Base-by-base conservation (phyloP, 2,888 invertebrate genomes). In the Drosophila sordidula region DNA sequence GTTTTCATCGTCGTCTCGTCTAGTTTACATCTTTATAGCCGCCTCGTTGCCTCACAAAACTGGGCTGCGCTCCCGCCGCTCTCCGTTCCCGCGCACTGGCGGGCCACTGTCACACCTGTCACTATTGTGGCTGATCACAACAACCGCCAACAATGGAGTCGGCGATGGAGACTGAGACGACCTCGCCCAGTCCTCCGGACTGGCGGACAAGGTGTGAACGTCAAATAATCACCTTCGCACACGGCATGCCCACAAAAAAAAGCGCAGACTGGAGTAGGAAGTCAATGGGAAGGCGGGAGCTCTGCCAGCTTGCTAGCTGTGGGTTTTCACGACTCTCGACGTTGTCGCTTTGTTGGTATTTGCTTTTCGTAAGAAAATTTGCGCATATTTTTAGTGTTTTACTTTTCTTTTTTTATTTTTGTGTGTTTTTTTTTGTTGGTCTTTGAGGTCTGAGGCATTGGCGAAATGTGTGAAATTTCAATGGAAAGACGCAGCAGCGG, bases 51-150 rank as follows among this genome's bases (percentile, higher is more conserved):
- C 63, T 61, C 75, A 67, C 61, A 54, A 66, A 68, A 74, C 69
- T 58, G 68, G 67, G 68, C 59, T 36, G 55, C 14, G 9, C 66
- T 46, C n/a, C n/a, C n/a, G 18, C 50, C 42, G 45, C 63, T 36
- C 32, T 57, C 25, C 59, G 47, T 39, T 50, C 44, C 38, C 22
- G 22, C 54, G 32, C 65, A 50, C 66, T 83, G 83, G 69, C 81
- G 74, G 68, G 47, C 70, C 81, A 84, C 81, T 85, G 85, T 85
- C 85, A 87, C 85, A 85, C 85, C 85, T 85, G 85, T 85, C 85
- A 87, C 80, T 84, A 75, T 81, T 87, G 84, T 76, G 85, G 85
- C 87, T 84, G 87, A 84, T 85, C 85, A 85, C 80, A 84, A 77
- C 81, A 84, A 78, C 74, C 80, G 82, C 87, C 81, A 73, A 64